Percentiles rank a stretch among this genome's conserved stretches.
These are phyloP conservation scores for Aegithalos caudatus DNA, from an alignment of 2,113 vertebrate genomes.

Conservation along the genomic window DNA sequence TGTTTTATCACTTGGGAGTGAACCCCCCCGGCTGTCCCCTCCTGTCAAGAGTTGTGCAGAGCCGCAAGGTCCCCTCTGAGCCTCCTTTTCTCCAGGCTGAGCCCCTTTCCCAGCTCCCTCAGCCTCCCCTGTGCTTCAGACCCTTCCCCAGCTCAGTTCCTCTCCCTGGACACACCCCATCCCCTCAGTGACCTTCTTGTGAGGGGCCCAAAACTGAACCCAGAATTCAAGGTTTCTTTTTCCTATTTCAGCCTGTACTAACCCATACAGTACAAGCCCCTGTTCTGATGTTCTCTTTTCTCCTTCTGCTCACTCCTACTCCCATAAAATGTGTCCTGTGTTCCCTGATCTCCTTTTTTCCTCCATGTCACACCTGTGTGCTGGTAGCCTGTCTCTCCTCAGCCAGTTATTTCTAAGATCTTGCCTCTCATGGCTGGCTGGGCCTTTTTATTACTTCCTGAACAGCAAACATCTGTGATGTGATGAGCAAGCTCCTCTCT, in stretches of 20 bases:
- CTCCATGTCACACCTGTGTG: not conserved
- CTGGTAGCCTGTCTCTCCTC: not conserved
- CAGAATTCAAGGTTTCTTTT: not conserved
- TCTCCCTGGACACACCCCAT: rapidly evolving
- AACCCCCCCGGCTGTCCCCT: rapidly evolving
- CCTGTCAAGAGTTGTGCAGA: not conserved
- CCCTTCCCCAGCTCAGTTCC: not conserved
- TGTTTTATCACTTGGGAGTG: not conserved
- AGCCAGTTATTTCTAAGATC: not conserved
- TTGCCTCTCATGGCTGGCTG: not conserved
- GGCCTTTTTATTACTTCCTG: not conserved
- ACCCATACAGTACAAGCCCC: not conserved
- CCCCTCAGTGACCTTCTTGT: not conserved
- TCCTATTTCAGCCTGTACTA: not conserved
- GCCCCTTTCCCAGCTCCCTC: not conserved
- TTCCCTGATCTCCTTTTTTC: not conserved
- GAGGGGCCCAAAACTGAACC: not conserved
- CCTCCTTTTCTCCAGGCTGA: not conserved
- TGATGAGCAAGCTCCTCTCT: not conserved
- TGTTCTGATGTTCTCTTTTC: not conserved
- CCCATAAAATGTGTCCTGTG: not conserved
- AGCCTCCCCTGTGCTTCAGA: not conserved
- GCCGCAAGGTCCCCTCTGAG: not conserved
- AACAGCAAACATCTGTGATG: not conserved
- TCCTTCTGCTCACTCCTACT: not conserved